These are phyloP conservation scores for Nesoenas mayeri DNA, from an alignment of 2,113 vertebrate genomes.

Conservation along the genomic window DNA sequence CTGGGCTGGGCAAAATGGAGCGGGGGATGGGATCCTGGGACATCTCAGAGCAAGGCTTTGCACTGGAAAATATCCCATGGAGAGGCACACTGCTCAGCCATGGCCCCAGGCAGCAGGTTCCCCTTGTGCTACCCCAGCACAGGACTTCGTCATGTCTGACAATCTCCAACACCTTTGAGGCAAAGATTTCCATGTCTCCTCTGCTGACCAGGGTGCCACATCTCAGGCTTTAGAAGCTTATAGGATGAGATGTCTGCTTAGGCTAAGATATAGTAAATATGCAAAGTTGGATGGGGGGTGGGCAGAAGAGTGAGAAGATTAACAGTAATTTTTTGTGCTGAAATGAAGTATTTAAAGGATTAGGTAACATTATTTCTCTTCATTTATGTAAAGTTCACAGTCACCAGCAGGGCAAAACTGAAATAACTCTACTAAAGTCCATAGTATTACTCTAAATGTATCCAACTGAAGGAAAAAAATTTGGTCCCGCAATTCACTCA, in stretches of 20 bases:
- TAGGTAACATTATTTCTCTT: not conserved
- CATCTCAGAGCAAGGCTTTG: not conserved
- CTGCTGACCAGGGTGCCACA: not conserved
- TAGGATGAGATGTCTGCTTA: not conserved
- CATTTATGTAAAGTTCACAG: not conserved
- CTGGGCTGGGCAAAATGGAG: not conserved
- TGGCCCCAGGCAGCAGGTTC: not conserved
- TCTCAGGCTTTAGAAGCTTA: not conserved
- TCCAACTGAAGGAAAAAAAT: not conserved
- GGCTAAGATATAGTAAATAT: not conserved
- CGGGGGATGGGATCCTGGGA: not conserved
- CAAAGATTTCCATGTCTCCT: not conserved
- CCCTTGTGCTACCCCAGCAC: not conserved
- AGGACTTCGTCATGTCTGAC: not conserved
- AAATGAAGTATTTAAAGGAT: not conserved
- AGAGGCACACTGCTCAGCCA: not conserved
- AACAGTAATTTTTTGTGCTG: not conserved
- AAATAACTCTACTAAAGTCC: not conserved
- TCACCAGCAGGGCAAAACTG: not conserved
- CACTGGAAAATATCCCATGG: not conserved
- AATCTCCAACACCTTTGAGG: not conserved
- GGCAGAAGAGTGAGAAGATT: not conserved
- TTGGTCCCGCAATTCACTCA: not conserved
- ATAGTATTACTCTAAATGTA: not conserved
- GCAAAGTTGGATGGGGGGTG: not conserved